phyloP scores from a whole-genome alignment of 2,797 vertebrate species.

The Pitangus sulphuratus region DNA sequence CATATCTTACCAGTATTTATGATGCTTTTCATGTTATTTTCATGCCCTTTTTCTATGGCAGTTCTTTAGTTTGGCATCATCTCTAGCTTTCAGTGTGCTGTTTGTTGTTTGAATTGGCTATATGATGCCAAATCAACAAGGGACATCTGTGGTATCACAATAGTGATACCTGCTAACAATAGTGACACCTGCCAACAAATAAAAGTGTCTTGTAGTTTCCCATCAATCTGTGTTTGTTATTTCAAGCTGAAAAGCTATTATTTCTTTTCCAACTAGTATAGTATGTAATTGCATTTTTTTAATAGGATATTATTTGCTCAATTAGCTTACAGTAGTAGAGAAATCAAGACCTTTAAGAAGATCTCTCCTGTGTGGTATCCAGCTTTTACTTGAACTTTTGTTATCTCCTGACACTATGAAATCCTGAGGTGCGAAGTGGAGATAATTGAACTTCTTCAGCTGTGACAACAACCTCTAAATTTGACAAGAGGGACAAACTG shows the following conservation, averaged over 20 bases:
- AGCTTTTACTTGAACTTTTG: neutral
- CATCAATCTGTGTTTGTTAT: slow-evolving; percentile 17
- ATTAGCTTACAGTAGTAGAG: neutral
- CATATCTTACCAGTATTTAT: neutral
- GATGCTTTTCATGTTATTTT: neutral
- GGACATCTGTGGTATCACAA: neutral
- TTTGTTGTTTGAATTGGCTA: neutral
- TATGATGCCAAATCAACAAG: neutral
- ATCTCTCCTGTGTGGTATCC: neutral
- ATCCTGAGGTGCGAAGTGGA: neutral
- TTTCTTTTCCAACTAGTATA: neutral
- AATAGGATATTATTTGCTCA: neutral
- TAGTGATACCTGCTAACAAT: neutral
- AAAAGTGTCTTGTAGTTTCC: neutral
- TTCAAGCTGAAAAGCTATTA: neutral
- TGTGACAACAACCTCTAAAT: neutral
- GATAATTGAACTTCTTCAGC: neutral
- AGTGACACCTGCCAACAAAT: neutral
- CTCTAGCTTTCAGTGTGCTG: neutral
- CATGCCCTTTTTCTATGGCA: neutral
- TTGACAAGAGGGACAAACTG: neutral
- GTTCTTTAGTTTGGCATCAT: neutral
- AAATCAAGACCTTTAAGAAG: neutral
- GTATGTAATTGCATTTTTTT: neutral
- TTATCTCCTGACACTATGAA: neutral